Evolutionary conservation across 2,113 vertebrate species (phyloP), one percentile per base, ranked within the genome.

Genomic region (Vanacampus margaritifer): DNA sequence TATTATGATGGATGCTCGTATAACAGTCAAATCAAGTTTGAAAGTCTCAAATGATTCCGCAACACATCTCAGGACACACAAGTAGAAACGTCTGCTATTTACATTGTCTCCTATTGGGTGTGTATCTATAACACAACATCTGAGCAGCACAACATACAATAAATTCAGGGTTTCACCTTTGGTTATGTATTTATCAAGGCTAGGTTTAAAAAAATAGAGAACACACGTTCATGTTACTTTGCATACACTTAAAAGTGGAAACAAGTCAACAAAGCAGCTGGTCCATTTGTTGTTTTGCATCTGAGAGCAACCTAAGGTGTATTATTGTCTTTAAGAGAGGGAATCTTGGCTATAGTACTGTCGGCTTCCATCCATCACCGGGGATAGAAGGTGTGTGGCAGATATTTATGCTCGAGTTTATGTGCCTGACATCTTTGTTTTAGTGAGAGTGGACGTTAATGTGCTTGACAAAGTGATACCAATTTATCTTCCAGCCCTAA

Each of bases 181-280:
- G 91, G 91, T 92, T 92, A 91, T 90, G 89, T 91, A 91, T 88
- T 90, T 88, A 87, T 92, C 89, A 93, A 93, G 91, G 90, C 90
- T 92, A 91, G 86, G 84, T 91, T 91, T 88, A 91, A 91, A 88
- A 92, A 91, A 91, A 91, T 91, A 91, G 85, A 90, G 82, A 91
- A 90, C 90, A 92, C 88, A 91, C 87, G 82, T 90, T 88, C 90
- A 88, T 90, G 89, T 87, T 86, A 88, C 88, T 91, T 91, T 92
- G 90, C 91, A 92, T 92, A 92, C 89, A 90, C 86, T 88, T 87
- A 88, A 89, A 90, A 89, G 90, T 90, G 90, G 85, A 88, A 86
- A 90, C 81, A 82, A 83, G 82, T 91, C 79, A 77, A 89, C 88
- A 84, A 90, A 92, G 89, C 90, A 90, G 91, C 90, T 86, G 87